phyloP scores from a whole-genome alignment of 2,888 invertebrate genomes.

The Rhaphigaster nebulosa region DNA sequence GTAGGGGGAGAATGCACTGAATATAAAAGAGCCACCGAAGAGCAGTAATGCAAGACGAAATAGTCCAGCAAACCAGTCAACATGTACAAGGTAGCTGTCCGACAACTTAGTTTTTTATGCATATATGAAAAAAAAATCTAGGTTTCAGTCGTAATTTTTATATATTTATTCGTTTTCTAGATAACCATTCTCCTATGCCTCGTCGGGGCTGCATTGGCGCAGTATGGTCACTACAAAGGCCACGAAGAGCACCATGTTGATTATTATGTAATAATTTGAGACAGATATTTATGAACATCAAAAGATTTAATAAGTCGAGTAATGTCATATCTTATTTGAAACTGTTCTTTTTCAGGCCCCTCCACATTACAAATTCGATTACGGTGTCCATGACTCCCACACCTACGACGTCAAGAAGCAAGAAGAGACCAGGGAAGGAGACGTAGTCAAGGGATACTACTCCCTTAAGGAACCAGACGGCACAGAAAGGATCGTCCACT shows the following conservation, averaged over 20 bases:
- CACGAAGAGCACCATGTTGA: slow-evolving; percentile 56
- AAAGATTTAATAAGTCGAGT: not conserved
- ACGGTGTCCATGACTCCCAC: slow-evolving; percentile 60
- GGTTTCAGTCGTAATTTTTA: not conserved
- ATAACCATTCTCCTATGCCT: not conserved
- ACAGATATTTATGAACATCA: not conserved
- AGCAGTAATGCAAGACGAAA: slow-evolving; percentile 24
- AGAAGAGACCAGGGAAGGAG: slow-evolving; percentile 62
- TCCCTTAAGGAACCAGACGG: slow-evolving; percentile 65
- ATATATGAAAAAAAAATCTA: not conserved
- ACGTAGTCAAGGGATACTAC: slow-evolving; percentile 63
- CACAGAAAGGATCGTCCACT: slow-evolving; percentile 66
- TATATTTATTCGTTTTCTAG: not conserved
- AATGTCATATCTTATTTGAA: not conserved
- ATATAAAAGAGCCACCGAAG: not conserved
- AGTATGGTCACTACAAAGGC: slow-evolving; percentile 58
- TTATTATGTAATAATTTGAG: slow-evolving; percentile 53
- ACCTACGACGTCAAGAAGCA: slow-evolving; percentile 59
- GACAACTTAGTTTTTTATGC: not conserved
- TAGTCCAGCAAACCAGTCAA: slow-evolving; percentile 46
- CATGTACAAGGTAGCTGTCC: slow-evolving; percentile 57
- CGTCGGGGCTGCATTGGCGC: slow-evolving; percentile 52
- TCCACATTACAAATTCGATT: slow-evolving; percentile 61
- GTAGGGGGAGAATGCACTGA: not conserved
- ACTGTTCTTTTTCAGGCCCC: slow-evolving; percentile 46